Conservation (phyloP, 37 sponge, comb jelly and placozoan species). For the Cliona cf. orientalis region DNA sequence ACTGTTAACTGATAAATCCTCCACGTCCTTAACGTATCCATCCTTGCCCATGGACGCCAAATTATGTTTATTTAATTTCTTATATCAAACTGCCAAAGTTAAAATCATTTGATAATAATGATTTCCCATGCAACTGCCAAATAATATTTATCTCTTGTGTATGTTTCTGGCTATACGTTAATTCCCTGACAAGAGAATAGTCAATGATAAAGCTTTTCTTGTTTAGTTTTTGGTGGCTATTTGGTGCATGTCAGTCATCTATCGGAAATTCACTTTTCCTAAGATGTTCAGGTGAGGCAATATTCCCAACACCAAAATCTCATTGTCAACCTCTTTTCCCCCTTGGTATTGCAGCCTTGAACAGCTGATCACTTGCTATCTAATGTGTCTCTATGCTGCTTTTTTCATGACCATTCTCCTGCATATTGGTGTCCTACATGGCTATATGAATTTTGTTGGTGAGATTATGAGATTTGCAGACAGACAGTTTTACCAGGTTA, state of each 20-base stretch:
- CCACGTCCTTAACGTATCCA: too few relatives aligned
- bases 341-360: conserved; percentile 26
- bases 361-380: conserved; percentile 13
- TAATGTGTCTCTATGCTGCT: conserved; percentile 6
- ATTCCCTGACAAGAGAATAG: too few relatives aligned
- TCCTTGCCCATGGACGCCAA: too few relatives aligned
- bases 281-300: conserved; percentile 14
- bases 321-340: too few relatives aligned
- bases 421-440: conserved; percentile 49
- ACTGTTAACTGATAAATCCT: too few relatives aligned
- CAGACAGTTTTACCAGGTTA: conserved; percentile 80
- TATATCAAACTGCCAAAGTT: too few relatives aligned
- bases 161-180: too few relatives aligned
- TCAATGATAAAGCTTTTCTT: neutral
- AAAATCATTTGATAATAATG: too few relatives aligned
- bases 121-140: too few relatives aligned
- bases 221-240: conserved; percentile 8
- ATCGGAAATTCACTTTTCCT: conserved; percentile 18
- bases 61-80: too few relatives aligned
- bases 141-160: too few relatives aligned
- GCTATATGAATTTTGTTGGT: conserved; percentile 68
- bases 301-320: too few relatives aligned
- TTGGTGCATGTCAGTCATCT: conserved; percentile 16
- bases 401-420: conserved; percentile 30
- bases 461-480: conserved; percentile 84